Conservation (phyloP, 2,797 vertebrate species). For the Cheirogaleus major region DNA sequence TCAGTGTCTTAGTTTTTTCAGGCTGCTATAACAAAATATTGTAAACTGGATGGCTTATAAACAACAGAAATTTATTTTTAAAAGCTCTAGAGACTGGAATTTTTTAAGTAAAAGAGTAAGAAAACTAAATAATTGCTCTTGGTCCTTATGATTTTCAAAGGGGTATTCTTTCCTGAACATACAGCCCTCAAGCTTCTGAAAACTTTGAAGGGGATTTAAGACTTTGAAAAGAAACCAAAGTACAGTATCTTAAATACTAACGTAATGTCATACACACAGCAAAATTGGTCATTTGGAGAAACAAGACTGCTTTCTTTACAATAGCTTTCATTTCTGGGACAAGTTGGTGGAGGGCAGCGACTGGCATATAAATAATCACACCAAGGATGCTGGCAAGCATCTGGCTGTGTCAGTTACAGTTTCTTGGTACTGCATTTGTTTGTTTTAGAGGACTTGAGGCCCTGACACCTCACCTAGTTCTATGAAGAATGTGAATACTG, state of each 20-base stretch:
- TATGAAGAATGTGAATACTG: not conserved
- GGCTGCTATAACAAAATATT: not conserved
- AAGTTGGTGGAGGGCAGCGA: not conserved
- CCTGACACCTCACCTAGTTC: not conserved
- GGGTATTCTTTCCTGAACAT: slow-evolving; percentile 11
- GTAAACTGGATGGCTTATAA: not conserved
- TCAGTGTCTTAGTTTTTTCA: not conserved
- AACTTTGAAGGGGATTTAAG: not conserved
- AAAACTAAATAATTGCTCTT: not conserved
- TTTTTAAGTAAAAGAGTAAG: not conserved
- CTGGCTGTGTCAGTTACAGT: not conserved
- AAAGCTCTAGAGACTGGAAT: not conserved
- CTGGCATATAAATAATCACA: not conserved
- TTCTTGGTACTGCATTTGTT: not conserved
- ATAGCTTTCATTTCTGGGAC: not conserved
- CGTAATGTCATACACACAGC: not conserved
- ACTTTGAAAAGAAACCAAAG: slow-evolving; percentile 5
- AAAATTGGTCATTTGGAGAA: not conserved
- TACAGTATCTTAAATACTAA: not conserved
- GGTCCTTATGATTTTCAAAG: not conserved
- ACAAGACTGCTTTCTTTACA: not conserved
- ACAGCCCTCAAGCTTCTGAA: not conserved
- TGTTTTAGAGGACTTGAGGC: not conserved
- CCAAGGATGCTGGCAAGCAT: not conserved
- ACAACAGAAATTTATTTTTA: not conserved